Percentiles rank a stretch among this genome's conserved stretches.
phyloP scores from a whole-genome alignment of 2,888 invertebrate genomes.

The Agrilus biguttatus region DNA sequence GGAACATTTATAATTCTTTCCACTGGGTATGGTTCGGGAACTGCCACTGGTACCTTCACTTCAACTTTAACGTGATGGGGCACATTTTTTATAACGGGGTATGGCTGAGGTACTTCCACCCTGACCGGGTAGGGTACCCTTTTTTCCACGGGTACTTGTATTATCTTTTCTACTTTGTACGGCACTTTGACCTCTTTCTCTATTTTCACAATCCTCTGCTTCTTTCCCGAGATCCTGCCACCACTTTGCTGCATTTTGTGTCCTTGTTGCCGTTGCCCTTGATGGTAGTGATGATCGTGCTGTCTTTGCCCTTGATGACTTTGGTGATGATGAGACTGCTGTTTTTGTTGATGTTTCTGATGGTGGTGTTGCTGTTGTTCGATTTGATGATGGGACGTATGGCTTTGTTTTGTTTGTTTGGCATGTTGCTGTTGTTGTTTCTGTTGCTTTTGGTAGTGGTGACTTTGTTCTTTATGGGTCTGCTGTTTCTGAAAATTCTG shows the following conservation, averaged over 20 bases:
- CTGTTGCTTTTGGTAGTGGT: no score
- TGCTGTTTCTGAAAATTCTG: no score
- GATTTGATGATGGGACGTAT: background rate
- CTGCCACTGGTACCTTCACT: constrained; percentile 33
- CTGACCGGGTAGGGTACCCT: constrained; percentile 25
- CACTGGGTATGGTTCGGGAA: constrained; percentile 47
- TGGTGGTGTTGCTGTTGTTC: background rate
- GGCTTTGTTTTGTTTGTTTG: background rate
- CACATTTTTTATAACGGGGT: constrained; percentile 51
- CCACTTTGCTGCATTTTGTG: background rate
- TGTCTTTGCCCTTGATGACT: background rate
- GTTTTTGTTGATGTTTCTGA: background rate
- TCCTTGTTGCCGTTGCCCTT: background rate
- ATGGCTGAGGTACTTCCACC: constrained; percentile 34
- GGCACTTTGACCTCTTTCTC: constrained; percentile 54
- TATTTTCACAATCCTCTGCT: constrained; percentile 27
- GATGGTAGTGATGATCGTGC: background rate
- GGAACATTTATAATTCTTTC: constrained; percentile 56
- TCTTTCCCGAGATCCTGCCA: background rate
- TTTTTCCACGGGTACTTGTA: constrained; percentile 43
- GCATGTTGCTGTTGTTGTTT: no score
- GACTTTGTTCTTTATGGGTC: no score
- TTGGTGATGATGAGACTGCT: background rate
- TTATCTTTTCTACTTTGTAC: constrained; percentile 49
- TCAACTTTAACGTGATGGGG: constrained; percentile 52